phyloP scores from a whole-genome alignment of 2,797 vertebrate genomes.

The Myripristis jacobus region DNA sequence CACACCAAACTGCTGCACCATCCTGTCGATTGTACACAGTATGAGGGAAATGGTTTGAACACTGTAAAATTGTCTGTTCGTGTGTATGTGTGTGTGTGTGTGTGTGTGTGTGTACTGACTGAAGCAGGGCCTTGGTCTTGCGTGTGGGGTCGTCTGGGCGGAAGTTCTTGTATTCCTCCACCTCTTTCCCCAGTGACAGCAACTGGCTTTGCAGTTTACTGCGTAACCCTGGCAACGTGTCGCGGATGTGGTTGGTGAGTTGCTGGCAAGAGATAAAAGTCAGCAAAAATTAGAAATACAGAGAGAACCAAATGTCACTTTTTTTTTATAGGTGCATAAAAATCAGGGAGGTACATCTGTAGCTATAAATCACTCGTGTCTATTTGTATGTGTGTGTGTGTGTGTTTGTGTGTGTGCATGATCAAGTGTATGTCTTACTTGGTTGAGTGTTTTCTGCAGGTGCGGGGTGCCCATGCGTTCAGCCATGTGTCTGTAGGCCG shows the following conservation, averaged over 20 bases:
- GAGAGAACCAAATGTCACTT: background rate
- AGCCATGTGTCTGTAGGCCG: conserved; percentile 93
- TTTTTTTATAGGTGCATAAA: too few relatives aligned
- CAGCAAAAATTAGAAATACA: background rate
- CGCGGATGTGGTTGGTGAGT: conserved; percentile 98
- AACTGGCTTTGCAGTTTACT: conserved; percentile 96
- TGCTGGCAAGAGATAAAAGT: conserved; percentile 81
- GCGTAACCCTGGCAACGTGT: conserved; percentile 91
- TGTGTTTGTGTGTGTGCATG: conserved; percentile 6
- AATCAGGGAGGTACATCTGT: background rate
- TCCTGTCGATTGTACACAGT: conserved; percentile 77
- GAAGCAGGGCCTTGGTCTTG: conserved; percentile 95
- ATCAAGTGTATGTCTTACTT: conserved; percentile 79
- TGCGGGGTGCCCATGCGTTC: conserved; percentile 95
- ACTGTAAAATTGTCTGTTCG: background rate
- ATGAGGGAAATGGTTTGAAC: too few relatives aligned
- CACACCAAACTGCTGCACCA: conserved; percentile 98
- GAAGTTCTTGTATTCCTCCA: conserved; percentile 97
- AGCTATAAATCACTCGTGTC: background rate
- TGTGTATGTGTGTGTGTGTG: conserved; percentile 16
- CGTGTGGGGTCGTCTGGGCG: conserved; percentile 92
- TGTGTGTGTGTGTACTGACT: conserved; percentile 81
- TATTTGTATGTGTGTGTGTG: background rate
- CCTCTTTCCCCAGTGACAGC: conserved; percentile 95
- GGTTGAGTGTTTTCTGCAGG: conserved; percentile 93